Conservation (phyloP, 1,140 invertebrate species). For the Stegodyphus dumicola region DNA sequence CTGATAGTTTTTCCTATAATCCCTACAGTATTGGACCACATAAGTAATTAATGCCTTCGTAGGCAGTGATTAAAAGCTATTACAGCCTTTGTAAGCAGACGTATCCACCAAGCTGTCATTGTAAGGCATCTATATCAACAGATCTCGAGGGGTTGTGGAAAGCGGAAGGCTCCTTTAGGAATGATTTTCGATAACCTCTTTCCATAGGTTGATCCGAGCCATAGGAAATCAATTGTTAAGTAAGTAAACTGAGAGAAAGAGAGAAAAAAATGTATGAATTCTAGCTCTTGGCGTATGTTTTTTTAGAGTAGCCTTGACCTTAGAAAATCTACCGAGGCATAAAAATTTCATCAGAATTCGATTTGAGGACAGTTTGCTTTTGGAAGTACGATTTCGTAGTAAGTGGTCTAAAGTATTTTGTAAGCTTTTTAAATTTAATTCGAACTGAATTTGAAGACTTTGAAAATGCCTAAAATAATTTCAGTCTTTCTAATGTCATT, state of each 20-base stretch:
- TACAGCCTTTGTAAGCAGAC: conserved; percentile 33
- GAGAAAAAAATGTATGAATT: not conserved
- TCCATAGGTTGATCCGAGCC: conserved; percentile 43
- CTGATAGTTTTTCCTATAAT: conserved; percentile 31
- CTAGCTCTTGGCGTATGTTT: not conserved
- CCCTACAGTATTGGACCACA: conserved; percentile 2
- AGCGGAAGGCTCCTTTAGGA: conserved; percentile 4
- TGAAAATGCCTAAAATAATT: too few relatives aligned
- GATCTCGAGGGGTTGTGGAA: not conserved
- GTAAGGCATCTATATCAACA: conserved; percentile 13
- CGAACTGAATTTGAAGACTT: too few relatives aligned
- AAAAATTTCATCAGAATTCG: too few relatives aligned
- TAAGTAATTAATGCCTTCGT: conserved; percentile 31
- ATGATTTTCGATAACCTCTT: conserved; percentile 56
- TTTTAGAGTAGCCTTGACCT: too few relatives aligned
- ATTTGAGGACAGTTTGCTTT: too few relatives aligned
- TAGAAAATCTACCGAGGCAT: too few relatives aligned
- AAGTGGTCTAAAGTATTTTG: too few relatives aligned
- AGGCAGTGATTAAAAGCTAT: conserved; percentile 18
- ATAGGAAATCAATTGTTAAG: conserved; percentile 56
- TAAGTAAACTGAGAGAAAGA: conserved; percentile 12
- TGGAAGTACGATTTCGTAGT: too few relatives aligned
- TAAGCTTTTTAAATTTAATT: too few relatives aligned
- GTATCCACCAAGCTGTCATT: conserved; percentile 4
- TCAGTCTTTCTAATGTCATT: too few relatives aligned